These are phyloP conservation scores for Norana najaformis DNA, from an alignment of 2,888 invertebrate genomes.

Conservation along the genomic window DNA sequence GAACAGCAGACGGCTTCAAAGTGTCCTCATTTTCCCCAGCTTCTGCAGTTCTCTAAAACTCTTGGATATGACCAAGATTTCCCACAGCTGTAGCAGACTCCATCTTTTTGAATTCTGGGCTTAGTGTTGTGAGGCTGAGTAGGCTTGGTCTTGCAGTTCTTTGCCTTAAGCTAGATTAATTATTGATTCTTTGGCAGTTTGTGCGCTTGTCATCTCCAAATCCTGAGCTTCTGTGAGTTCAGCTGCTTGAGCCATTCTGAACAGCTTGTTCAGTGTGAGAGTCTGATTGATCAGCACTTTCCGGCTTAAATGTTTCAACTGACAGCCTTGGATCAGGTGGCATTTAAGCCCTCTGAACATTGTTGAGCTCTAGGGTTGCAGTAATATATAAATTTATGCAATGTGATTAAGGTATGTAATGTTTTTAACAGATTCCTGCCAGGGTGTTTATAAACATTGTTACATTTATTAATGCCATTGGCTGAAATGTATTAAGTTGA, in stretches of 20 bases:
- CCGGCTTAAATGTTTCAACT: slow-evolving; percentile 32
- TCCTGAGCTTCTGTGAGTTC: slow-evolving; percentile 14
- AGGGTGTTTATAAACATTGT: neutral
- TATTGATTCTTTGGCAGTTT: neutral
- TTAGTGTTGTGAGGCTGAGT: too few species aligned
- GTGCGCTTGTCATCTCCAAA: neutral
- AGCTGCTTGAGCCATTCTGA: neutral
- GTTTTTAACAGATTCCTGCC: neutral
- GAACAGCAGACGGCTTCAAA: too few species aligned
- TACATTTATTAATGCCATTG: neutral
- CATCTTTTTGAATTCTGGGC: too few species aligned
- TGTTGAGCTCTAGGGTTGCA: slow-evolving; percentile 27
- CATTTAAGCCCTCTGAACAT: slow-evolving; percentile 36
- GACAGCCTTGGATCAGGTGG: slow-evolving; percentile 38
- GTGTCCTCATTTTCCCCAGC: too few species aligned
- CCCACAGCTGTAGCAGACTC: too few species aligned
- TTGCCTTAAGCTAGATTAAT: too few species aligned
- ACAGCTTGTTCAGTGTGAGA: slow-evolving; percentile 28
- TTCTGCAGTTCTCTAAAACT: too few species aligned
- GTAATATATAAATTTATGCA: neutral
- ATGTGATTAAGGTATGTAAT: neutral
- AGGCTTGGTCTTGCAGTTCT: too few species aligned
- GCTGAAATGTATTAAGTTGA: too few species aligned
- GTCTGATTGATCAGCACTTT: slow-evolving; percentile 27
- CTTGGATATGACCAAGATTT: too few species aligned